Evolutionary conservation across 2,797 vertebrate species (phyloP).

Genomic region (Pangasius djambal): DNA sequence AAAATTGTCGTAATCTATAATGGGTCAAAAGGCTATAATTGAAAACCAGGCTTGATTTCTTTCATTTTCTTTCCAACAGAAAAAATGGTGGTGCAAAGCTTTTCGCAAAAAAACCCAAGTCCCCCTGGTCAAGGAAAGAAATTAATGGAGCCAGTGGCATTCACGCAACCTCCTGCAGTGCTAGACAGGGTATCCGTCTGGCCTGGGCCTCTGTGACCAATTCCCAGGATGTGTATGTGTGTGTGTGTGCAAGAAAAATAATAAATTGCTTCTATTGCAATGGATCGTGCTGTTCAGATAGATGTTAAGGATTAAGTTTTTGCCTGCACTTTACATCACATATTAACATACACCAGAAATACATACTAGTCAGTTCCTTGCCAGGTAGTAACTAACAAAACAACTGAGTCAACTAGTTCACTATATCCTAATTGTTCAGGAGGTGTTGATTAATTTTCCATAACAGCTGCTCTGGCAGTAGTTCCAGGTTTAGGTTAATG

Average conservation of each 20-base stretch:
- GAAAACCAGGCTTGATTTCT: not conserved
- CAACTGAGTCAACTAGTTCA: not conserved
- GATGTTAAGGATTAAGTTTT: not conserved
- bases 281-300: not conserved
- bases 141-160: constrained; percentile 32
- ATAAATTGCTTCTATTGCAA: constrained; percentile 7
- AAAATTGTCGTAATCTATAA: not conserved
- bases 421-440: not conserved
- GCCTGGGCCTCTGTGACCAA: constrained; percentile 56
- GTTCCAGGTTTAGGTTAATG: not conserved
- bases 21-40: not conserved
- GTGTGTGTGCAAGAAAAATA: not conserved
- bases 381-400: not conserved
- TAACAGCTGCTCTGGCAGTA: not conserved
- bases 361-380: not conserved
- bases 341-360: not conserved
- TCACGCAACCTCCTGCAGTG: constrained; percentile 17
- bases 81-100: constrained; percentile 58
- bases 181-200: constrained; percentile 57
- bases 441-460: not conserved
- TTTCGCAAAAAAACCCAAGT: constrained; percentile 47
- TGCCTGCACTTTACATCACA: not conserved
- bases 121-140: constrained; percentile 45
- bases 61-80: constrained; percentile 56
- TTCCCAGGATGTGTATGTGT: constrained; percentile 11